These are phyloP conservation scores for Chouioia cunea DNA, from an alignment of 2,888 invertebrate species.

Conservation along the genomic window DNA sequence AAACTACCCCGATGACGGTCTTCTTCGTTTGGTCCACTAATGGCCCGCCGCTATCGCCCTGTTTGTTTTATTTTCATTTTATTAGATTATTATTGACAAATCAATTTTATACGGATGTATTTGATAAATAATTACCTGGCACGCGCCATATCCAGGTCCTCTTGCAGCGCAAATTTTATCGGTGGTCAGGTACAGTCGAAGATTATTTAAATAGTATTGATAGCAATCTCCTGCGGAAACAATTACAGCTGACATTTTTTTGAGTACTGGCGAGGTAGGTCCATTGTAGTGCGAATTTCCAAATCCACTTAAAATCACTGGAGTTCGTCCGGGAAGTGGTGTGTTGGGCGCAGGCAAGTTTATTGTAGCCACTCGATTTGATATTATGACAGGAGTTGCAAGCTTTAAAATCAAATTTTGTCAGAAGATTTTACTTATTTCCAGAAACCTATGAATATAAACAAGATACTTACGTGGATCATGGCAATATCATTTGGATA, in stretches of 20 bases:
- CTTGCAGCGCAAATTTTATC: conserved; percentile 17
- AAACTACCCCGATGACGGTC: conserved; percentile 15
- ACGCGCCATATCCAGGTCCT: conserved; percentile 8
- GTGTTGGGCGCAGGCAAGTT: conserved; percentile 4
- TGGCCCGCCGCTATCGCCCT: conserved; percentile 42
- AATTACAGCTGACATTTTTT: not conserved
- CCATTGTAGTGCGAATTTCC: not conserved
- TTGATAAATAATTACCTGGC: conserved; percentile 7
- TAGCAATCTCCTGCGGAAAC: not conserved
- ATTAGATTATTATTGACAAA: not conserved
- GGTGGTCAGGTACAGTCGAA: too few relatives aligned
- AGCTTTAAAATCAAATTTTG: conserved; percentile 18
- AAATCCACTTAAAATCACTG: conserved; percentile 19
- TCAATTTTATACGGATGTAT: not conserved
- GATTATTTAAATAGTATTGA: not conserved
- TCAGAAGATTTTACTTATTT: not conserved
- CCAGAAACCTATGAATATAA: not conserved
- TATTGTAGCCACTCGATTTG: not conserved
- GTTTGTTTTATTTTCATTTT: not conserved
- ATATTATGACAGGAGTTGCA: not conserved
- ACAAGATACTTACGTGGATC: conserved; percentile 27
- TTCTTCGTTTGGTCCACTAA: not conserved
- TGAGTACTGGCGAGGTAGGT: not conserved
- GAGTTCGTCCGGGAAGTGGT: not conserved
- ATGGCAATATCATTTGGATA: conserved; percentile 32